These are phyloP conservation scores for Pseudomyrmex flavicornis DNA, from an alignment of 1,140 invertebrate genomes.

Conservation along the genomic window DNA sequence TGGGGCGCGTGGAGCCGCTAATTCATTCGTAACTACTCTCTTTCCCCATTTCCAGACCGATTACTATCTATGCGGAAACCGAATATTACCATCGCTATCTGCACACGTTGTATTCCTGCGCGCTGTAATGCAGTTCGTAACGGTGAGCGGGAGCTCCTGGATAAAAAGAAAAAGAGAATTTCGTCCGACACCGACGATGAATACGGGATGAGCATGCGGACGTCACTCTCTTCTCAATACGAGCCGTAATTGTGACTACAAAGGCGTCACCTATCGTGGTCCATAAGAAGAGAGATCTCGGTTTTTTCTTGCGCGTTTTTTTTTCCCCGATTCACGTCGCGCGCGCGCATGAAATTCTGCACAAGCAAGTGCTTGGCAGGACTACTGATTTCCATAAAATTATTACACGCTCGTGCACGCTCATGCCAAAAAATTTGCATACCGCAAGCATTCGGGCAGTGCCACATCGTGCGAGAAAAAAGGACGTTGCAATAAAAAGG, in stretches of 20 bases:
- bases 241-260: not conserved
- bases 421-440: conserved; percentile 68
- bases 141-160: not conserved
- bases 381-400: conserved; percentile 73
- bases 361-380: conserved; percentile 47
- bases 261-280: conserved; percentile 13
- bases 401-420: conserved; percentile 61
- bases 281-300: not conserved
- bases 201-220: conserved; percentile 45
- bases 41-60: conserved; percentile 27
- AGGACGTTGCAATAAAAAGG: conserved; percentile 58
- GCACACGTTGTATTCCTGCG: conserved; percentile 25
- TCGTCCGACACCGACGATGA: conserved; percentile 29
- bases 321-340: conserved; percentile 1
- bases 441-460: conserved; percentile 38
- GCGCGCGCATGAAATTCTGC: conserved; percentile 57
- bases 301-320: not conserved
- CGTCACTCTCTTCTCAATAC: conserved; percentile 31
- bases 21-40: conserved; percentile 49
- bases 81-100: conserved; percentile 47
- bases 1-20: conserved; percentile 16
- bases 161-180: not conserved
- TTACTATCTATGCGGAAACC: conserved; percentile 32
- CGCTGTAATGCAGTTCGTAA: conserved; percentile 28
- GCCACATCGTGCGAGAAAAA: not conserved